Conservation (phyloP, 1,140 invertebrate species). For the Brachionus paranguensis region DNA sequence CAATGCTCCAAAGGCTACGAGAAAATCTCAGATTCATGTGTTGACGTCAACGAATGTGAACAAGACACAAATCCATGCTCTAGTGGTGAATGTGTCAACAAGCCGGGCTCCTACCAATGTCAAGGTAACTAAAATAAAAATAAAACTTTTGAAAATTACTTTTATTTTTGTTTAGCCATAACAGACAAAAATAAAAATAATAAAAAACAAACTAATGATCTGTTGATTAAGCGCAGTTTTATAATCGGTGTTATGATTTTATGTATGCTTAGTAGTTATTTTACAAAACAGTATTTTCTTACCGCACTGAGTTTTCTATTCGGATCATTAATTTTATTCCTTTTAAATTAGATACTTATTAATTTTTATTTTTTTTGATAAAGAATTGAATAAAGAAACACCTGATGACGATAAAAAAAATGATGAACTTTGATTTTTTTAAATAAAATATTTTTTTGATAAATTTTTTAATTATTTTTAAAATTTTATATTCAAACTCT, state of each 20-base stretch:
- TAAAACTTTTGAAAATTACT: background rate
- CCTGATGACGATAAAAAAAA: background rate
- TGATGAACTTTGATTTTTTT: background rate
- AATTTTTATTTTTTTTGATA: background rate
- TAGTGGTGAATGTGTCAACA: constrained; percentile 11
- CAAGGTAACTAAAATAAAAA: background rate
- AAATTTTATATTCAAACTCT: no score
- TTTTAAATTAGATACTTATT: background rate
- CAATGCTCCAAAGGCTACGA: constrained; percentile 16
- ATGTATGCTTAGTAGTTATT: constrained; percentile 18
- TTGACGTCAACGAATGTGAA: background rate
- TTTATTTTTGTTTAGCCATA: constrained; percentile 4
- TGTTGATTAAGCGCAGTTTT: constrained; percentile 1
- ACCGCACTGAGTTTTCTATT: background rate
- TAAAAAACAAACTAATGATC: constrained; percentile 21
- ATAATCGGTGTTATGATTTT: constrained; percentile 22
- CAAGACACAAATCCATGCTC: background rate
- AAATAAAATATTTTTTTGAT: no score
- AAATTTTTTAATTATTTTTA: no score
- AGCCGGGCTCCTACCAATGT: constrained; percentile 12
- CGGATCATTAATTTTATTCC: constrained; percentile 22
- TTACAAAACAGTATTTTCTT: constrained; percentile 2
- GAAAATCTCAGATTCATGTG: background rate
- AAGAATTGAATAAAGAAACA: background rate
- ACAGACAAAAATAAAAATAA: constrained; percentile 20